These are phyloP conservation scores for Sitophilus oryzae DNA, from an alignment of 1,140 invertebrate species.

Conservation along the genomic window DNA sequence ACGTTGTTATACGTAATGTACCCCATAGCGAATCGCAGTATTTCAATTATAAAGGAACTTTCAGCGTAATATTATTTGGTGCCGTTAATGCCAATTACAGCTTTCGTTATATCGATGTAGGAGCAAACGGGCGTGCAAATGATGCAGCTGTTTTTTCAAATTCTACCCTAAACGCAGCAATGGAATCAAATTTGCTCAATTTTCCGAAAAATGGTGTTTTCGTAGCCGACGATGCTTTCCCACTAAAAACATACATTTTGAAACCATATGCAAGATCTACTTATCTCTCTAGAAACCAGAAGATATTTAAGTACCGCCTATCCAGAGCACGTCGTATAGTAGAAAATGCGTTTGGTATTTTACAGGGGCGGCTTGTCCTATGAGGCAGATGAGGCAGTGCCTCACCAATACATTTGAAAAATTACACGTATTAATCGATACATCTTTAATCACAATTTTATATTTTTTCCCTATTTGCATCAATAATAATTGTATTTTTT, in stretches of 20 bases:
- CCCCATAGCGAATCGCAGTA: slow-evolving; percentile 36
- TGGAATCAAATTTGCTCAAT: slow-evolving; percentile 24
- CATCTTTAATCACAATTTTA: no score
- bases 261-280: slow-evolving; percentile 24
- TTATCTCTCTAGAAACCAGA: slow-evolving; percentile 10
- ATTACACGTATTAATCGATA: no score
- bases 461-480: no score
- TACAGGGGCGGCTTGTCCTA: no score
- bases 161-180: slow-evolving; percentile 27
- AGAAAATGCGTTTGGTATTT: no score
- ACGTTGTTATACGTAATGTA: slow-evolving; percentile 24
- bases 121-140: slow-evolving; percentile 37
- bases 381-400: no score
- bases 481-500: no score
- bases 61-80: slow-evolving; percentile 41
- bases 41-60: slow-evolving; percentile 43
- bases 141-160: slow-evolving; percentile 39
- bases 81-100: slow-evolving; percentile 38
- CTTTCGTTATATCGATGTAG: slow-evolving; percentile 40
- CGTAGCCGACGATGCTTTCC: slow-evolving; percentile 32
- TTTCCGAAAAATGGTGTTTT: slow-evolving; percentile 27
- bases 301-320: slow-evolving; percentile 27
- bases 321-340: slow-evolving; percentile 8
- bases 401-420: no score
- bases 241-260: slow-evolving; percentile 28